Base-by-base conservation (phyloP, 2,797 vertebrate genomes). In the Xerus rutilus region DNA sequence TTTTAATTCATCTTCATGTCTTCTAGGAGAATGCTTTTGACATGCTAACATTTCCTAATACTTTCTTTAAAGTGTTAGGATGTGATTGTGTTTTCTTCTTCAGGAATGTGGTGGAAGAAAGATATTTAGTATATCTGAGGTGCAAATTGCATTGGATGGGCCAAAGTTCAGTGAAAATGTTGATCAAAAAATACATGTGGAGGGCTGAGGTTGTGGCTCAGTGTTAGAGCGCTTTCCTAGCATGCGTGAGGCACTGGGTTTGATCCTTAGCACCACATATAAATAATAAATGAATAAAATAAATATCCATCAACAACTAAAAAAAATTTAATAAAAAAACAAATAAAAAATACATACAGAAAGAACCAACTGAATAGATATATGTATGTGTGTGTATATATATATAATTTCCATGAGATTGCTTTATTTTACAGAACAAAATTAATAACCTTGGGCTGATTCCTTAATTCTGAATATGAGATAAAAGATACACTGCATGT, bases 141-240 rank as follows among this genome's bases (percentile, higher is more conserved):
- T 65, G 47, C 45, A 43, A 78, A 79, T 32, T 91, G 32, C 49
- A 74, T 88, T 54, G 45, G 30, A 86, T 69, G 11, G 69, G 18
- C 62, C 43, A 95, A 96, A 94, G 32, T 30, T 47, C 43, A 91
- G 7, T 83, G 72, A 86, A 96, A 86, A 85, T 77, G 39, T 45
- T 85, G 35, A 70, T 85, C 49, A 10, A 17, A 72, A 39, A 39
- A 39, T 39, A 39, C 39, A 39, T 39, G 3, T 39, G 39, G 39
- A 39, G 39, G 39, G 39, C 39, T 39, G 39, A 39, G 39, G 39
- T 39, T 39, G 39, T 39, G 39, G 39, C 39, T 39, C 39, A 39
- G 39, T 39, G 39, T 2, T 39, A 39, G 39, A 39, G 39, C 39
- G 39, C 39, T 39, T 39, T 2, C 39, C 39, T 39, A 39, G 39